Evolutionary conservation across 2,888 invertebrate species (phyloP), one percentile per base, ranked within the genome.

Genomic region (Diaperis boleti): DNA sequence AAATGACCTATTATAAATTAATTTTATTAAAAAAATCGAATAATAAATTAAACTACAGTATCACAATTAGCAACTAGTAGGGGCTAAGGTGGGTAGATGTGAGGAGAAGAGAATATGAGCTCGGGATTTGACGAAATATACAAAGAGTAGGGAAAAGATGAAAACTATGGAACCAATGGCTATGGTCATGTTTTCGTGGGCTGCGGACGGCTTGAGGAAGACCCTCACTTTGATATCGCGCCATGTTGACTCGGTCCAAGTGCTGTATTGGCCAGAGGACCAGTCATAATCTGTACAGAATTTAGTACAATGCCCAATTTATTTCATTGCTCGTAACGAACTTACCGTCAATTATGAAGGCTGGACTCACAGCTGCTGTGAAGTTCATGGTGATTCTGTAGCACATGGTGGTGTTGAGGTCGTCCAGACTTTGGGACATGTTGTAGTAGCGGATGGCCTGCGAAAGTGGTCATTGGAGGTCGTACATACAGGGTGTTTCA

Each of bases 201-300:
- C 79, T 13, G 86, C 84, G 7, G 90, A 85, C 44, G 94, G 90
- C 72, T 88, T 84, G 60, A 95, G 83, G 80, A 94, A 95, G 83
- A 95, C 87, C 66, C 92, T 86, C 63, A 92, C 88, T 71, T 85
- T 87, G 71, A 93, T 85, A 56, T 86, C 83, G 57, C 85, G 83
- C 94, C 95, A 96, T 35, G 92, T 88, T 0, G 94, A 94, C 84
- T 95, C 95, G 13, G 94, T 89, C 95, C 95, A 95, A 7, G 94
- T 89, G 2, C 95, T 94, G 80, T 90, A 96, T 71, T 84, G 69
- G 8, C 90, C 89, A 0, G 92, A 92, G 13, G 85, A 82, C 87
- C 91, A 89, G 76, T 93, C 87, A 76, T 94, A 94, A 74, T 86
- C 92, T 92, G 70, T 15, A 78, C 79, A 69, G 44, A 44, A 62